Evolutionary conservation across 2,888 invertebrate species (phyloP).

Genomic region (Tetrapedia diversipes): DNA sequence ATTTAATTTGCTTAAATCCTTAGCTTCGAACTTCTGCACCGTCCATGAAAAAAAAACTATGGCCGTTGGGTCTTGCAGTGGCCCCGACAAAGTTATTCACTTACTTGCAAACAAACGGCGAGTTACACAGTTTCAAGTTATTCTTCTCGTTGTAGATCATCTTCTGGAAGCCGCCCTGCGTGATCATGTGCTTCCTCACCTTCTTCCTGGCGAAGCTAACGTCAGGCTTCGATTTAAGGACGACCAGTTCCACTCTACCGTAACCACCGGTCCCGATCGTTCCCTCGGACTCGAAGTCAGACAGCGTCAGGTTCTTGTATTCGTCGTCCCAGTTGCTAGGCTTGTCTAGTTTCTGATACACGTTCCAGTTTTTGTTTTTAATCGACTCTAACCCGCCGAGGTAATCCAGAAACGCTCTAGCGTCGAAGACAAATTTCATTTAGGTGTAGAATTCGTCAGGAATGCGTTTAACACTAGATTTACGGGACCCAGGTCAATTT

Average conservation of each 20-base stretch:
- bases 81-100: too few relatives aligned
- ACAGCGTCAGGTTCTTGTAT: constrained; percentile 88
- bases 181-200: constrained; percentile 86
- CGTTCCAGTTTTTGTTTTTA: constrained; percentile 81
- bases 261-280: constrained; percentile 96
- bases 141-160: constrained; percentile 87
- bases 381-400: constrained; percentile 91
- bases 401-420: constrained; percentile 89
- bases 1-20: too few relatives aligned
- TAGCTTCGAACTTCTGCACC: not conserved
- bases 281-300: constrained; percentile 90
- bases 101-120: constrained; percentile 89
- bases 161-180: constrained; percentile 86
- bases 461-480: too few relatives aligned
- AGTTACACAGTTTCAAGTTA: constrained; percentile 87
- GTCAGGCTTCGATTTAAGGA: constrained; percentile 73
- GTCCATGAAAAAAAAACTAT: too few relatives aligned
- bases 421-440: not conserved
- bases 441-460: not conserved
- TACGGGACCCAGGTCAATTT: too few relatives aligned
- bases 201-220: constrained; percentile 86
- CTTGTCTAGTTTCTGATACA: not conserved
- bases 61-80: too few relatives aligned
- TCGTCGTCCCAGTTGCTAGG: constrained; percentile 75
- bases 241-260: constrained; percentile 91